Base-by-base conservation (phyloP, 2,797 vertebrate genomes). In the Thamnophis elegans region DNA sequence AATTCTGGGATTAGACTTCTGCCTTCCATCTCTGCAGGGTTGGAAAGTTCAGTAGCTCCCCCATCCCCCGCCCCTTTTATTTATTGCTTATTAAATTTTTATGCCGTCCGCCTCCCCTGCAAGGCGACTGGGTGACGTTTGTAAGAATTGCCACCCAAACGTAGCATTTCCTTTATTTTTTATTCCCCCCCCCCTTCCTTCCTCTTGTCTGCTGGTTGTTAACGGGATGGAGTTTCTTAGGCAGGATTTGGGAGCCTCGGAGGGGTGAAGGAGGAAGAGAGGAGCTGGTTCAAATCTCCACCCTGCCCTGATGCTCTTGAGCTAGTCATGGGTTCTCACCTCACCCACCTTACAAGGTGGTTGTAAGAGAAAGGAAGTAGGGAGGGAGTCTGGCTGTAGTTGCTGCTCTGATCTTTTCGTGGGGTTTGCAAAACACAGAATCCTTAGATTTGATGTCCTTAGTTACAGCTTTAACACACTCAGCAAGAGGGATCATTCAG, bases 171-270 rank as follows among this genome's bases (percentile, higher is more conserved):
- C 1, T 18, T 73, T 73, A 8, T 9, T 20, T 56, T n/a, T 14
- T 62, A 3, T 62, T 20, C 1, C 1, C 1, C 59, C 59, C 13
- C 6, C 3, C 32, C 0, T 0, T 8, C 1, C 18, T 4, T 0
- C 18, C 73, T 0, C 36, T 47, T 25, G 1, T 82, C 20, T 82
- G 73, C 73, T 47, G 20, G 10, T 82, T 11, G 73, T 82, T 47
- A 82, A 25, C 25, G 73, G 42, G 73, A 47, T 82, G 73, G 36
- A 82, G 73, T 47, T 20, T 59, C 36, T 55, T 18, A 5, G 13
- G 20, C 32, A 6, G 47, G 25, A 6, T 65, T 8, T 65, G 59
- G 28, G n/a, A 68, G 11, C 6, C 25, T 47, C 0, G 10, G 25
- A 28, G 1, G 0, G 13, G 2, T 25, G 62, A 2, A 32, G 51